These are phyloP conservation scores for Hedychridium roseum DNA, from an alignment of 2,888 invertebrate genomes.

Conservation along the genomic window DNA sequence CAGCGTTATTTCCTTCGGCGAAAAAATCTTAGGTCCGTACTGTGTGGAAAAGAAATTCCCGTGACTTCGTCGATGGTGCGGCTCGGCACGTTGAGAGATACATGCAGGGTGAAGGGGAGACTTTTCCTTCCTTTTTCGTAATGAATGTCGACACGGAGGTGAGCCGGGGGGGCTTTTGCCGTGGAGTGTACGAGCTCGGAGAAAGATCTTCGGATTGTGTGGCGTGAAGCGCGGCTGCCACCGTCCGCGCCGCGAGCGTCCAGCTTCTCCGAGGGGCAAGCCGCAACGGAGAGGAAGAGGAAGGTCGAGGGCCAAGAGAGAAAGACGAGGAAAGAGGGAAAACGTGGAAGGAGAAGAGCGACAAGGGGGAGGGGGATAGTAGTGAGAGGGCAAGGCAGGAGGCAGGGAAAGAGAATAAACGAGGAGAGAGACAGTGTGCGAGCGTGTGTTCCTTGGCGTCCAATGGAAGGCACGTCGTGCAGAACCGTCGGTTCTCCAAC, in stretches of 20 bases:
- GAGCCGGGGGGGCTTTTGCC: conserved; percentile 34
- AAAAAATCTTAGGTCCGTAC: too few relatives aligned
- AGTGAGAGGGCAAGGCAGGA: conserved; percentile 6
- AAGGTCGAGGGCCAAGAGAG: conserved; percentile 12
- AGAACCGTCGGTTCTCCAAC: conserved; percentile 39
- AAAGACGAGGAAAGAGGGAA: conserved; percentile 8
- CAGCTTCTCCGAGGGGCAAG: conserved; percentile 23
- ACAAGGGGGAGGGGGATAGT: conserved; percentile 9
- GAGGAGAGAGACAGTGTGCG: conserved; percentile 11
- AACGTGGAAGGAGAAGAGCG: conserved; percentile 16
- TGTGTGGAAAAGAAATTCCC: too few relatives aligned
- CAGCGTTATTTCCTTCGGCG: too few relatives aligned
- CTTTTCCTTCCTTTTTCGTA: too few relatives aligned
- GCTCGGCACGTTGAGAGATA: too few relatives aligned
- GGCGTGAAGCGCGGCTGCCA: conserved; percentile 46
- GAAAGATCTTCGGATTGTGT: conserved; percentile 38
- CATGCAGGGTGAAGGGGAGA: too few relatives aligned
- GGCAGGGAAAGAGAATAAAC: conserved; percentile 10
- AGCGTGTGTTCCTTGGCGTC: conserved; percentile 29
- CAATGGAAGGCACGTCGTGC: conserved; percentile 39
- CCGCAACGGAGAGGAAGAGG: conserved; percentile 9
- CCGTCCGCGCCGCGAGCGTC: conserved; percentile 41
- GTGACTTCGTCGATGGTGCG: too few relatives aligned
- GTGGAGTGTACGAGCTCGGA: conserved; percentile 29
- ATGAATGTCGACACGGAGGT: too few relatives aligned